Conservation (phyloP, 2,888 invertebrate species). For the Stenotaenia linearis region DNA sequence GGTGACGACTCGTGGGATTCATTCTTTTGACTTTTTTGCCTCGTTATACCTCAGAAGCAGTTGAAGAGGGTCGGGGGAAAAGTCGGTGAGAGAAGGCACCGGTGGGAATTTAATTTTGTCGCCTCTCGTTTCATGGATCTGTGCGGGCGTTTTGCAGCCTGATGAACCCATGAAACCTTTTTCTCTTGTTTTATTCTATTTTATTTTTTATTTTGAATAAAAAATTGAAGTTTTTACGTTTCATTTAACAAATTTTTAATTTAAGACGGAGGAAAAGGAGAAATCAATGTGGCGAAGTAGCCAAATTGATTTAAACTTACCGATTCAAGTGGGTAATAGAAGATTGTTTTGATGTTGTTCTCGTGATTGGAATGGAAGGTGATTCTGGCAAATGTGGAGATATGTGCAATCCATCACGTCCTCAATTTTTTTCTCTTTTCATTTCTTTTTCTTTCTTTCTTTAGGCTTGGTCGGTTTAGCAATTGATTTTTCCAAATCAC, state of each 20-base stretch:
- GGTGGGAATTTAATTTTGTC: background rate
- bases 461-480: background rate
- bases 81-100: background rate
- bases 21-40: background rate
- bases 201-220: background rate
- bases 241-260: background rate
- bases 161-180: background rate
- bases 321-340: background rate
- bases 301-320: background rate
- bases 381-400: background rate
- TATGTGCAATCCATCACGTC: background rate
- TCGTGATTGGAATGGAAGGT: background rate
- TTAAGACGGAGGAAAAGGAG: background rate
- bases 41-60: background rate
- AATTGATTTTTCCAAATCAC: background rate
- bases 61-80: background rate
- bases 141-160: background rate
- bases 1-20: background rate
- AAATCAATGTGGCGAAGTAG: too few relatives aligned
- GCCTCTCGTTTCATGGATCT: background rate
- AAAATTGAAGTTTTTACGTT: background rate
- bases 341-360: background rate
- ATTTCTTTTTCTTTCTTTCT: background rate
- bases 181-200: background rate
- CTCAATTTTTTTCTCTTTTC: background rate